phyloP scores from a whole-genome alignment of 2,888 invertebrate genomes.

The Lacanobia wlatinum region DNA sequence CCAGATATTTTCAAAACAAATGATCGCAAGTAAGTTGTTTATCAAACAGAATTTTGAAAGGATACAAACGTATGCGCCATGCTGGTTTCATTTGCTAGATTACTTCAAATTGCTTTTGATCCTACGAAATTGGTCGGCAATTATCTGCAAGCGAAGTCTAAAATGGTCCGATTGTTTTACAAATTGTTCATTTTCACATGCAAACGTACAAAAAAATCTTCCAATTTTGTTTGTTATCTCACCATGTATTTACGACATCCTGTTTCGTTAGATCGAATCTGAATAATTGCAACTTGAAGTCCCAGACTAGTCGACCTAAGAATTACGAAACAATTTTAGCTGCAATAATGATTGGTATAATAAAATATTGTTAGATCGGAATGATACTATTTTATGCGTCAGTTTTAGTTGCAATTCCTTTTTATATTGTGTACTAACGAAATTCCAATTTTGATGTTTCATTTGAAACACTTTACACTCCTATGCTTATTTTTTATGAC shows the following conservation, averaged over 20 bases:
- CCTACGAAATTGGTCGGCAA: conserved; percentile 18
- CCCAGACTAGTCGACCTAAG: conserved; percentile 50
- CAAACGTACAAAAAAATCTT: conserved; percentile 28
- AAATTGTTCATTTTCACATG: conserved; percentile 27
- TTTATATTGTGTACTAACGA: not conserved
- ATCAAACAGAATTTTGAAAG: conserved; percentile 31
- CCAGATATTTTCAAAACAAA: conserved; percentile 60
- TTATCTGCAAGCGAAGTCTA: conserved; percentile 24
- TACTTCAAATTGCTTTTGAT: conserved; percentile 37
- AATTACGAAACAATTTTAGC: conserved; percentile 40
- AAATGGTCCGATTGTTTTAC: conserved; percentile 34
- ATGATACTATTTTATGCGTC: conserved; percentile 13
- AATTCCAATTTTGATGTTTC: not conserved
- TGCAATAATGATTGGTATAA: conserved; percentile 29
- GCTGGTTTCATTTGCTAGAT: conserved; percentile 23
- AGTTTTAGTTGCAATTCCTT: conserved; percentile 1
- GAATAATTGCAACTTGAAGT: conserved; percentile 77
- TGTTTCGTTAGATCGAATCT: conserved; percentile 80
- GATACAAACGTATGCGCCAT: not conserved
- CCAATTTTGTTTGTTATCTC: conserved; percentile 30
- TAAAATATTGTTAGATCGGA: conserved; percentile 9
- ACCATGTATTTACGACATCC: conserved; percentile 81
- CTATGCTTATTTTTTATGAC: too few relatives aligned
- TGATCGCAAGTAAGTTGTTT: conserved; percentile 34
- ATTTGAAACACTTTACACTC: too few relatives aligned